Conservation (phyloP, 2,888 invertebrate genomes). For the Congeria kusceri region DNA sequence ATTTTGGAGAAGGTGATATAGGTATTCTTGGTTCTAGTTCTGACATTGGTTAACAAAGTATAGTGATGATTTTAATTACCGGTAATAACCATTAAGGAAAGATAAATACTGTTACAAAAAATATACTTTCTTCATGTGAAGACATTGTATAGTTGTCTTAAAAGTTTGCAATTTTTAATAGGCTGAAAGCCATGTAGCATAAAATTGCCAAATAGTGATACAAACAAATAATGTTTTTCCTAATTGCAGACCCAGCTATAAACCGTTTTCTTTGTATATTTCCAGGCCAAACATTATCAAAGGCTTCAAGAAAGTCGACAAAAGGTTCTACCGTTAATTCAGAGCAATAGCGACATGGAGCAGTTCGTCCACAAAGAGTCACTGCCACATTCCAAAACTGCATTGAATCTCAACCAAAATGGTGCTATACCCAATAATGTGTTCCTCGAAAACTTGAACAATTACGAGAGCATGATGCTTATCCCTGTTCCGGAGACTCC, state of each 20-base stretch:
- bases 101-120: too few relatives aligned
- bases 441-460: slow-evolving; percentile 45
- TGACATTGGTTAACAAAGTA: background rate
- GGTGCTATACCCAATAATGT: slow-evolving; percentile 48
- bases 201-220: too few relatives aligned
- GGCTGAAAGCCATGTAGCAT: too few relatives aligned
- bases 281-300: slow-evolving; percentile 90
- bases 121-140: too few relatives aligned
- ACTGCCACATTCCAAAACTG: slow-evolving; percentile 70
- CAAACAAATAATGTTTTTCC: too few relatives aligned
- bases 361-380: slow-evolving; percentile 16
- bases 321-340: slow-evolving; percentile 87
- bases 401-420: slow-evolving; percentile 59
- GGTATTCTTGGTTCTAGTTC: too few relatives aligned
- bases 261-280: slow-evolving; percentile 49
- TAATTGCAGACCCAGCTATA: too few relatives aligned
- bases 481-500: slow-evolving; percentile 46
- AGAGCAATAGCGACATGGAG: slow-evolving; percentile 68
- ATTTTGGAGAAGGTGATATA: too few relatives aligned
- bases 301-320: slow-evolving; percentile 87
- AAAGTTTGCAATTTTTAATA: too few relatives aligned
- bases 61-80: slow-evolving; percentile 11
- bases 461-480: slow-evolving; percentile 46
- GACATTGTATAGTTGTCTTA: too few relatives aligned
- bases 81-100: too few relatives aligned